Evolutionary conservation across 2,888 invertebrate genomes (phyloP), one percentile per base, ranked within the genome.

Genomic region (Latrodectus elegans): DNA sequence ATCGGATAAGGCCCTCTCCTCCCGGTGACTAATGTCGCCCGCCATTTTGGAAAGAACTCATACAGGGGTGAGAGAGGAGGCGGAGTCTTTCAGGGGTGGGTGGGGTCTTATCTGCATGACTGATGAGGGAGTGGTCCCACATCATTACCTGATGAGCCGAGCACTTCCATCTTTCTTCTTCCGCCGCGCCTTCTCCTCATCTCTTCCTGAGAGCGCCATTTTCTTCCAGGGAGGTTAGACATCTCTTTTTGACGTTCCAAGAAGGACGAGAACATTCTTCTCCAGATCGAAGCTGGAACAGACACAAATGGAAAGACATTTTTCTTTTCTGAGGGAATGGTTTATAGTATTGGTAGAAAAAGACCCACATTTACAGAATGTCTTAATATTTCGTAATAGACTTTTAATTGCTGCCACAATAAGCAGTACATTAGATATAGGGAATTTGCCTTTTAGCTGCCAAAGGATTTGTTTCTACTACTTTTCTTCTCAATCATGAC

Each of bases 81-180:
- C 73, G 75, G 65, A 53, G 68, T 22, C 71, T 38, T 72, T 78
- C 22, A 76, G 53, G 72, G 64, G 86, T 74, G 77, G 79, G 86
- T 80, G 86, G 81, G 80, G 72, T 71, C 81, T 87, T 87, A 87
- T 87, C 86, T 87, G 81, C 86, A 87, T 87, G 86, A 87, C 77
- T 77, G 86, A 87, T 87, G 86, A 87, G 86, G 80, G 79, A 65
- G 76, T 71, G 81, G 86, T 65, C 73, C 80, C 80, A 72, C 81
- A 72, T 81, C 86, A 87, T 87, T 87, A 87, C 86, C 76, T 81
- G 81, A 87, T 87, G 86, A 87, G 86, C 76, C 81, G 53, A 64
- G 71, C 70, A 76, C 71, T 71, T 76, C 70, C 84, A 77, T 77
- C 84, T 79, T 79, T 77, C 80, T 80, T 86, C 76, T 52, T 77